A percentile compares a stretch with the other conserved stretches of the same genome.
phyloP scores from a whole-genome alignment of 2,888 invertebrate genomes.

The Hecatera dysodea region DNA sequence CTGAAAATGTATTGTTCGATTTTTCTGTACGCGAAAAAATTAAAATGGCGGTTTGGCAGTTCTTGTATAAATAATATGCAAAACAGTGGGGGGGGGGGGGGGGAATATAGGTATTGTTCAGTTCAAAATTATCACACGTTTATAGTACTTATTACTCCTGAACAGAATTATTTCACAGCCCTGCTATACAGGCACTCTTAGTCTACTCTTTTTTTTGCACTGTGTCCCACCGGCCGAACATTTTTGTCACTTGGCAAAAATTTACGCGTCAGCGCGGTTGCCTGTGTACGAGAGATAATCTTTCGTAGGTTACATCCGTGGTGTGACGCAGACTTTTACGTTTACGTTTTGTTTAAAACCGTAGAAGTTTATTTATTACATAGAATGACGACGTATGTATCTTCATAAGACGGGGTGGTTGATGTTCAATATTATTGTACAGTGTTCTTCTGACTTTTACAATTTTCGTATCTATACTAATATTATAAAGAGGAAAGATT shows the following conservation, averaged over 20 bases:
- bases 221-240: background rate
- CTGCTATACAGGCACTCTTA: background rate
- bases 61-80: no score
- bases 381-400: background rate
- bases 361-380: background rate
- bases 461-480: no score
- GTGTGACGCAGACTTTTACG: slow-evolving; percentile 5
- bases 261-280: slow-evolving; percentile 35
- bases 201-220: slow-evolving; percentile 3
- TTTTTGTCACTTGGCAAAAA: slow-evolving; percentile 38
- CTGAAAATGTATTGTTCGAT: no score
- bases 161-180: background rate
- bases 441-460: no score
- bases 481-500: no score
- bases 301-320: slow-evolving; percentile 2
- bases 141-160: background rate
- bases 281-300: slow-evolving; percentile 48
- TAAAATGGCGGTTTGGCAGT: no score
- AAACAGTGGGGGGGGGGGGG: no score
- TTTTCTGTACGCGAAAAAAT: no score
- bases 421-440: background rate
- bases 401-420: background rate
- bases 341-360: slow-evolving; percentile 1
- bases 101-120: no score
- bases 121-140: no score